A percentile compares a stretch with the other conserved stretches of the same genome.
Conservation (phyloP, 2,888 invertebrate species). For the Dione vanillae region DNA sequence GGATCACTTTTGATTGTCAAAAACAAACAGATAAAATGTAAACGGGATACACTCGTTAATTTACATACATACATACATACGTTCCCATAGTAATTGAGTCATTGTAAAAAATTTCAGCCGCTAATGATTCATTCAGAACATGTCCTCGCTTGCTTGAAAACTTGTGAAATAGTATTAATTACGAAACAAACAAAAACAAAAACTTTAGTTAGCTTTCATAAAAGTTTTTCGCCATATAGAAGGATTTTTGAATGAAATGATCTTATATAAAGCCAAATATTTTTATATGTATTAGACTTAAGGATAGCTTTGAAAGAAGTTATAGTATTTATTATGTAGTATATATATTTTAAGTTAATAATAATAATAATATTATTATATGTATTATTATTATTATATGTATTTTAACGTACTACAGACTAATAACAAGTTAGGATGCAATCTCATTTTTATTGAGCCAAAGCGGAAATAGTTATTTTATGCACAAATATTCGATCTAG, state of each 20-base stretch:
- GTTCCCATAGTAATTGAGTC: slow-evolving; percentile 39
- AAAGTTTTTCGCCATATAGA: neutral
- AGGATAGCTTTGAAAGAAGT: too few species aligned
- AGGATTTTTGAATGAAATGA: neutral
- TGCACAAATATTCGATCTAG: too few species aligned
- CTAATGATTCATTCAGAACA: slow-evolving; percentile 49
- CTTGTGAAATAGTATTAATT: slow-evolving; percentile 32
- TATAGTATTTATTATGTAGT: too few species aligned
- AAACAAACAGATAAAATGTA: slow-evolving; percentile 25
- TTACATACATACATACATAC: slow-evolving; percentile 22
- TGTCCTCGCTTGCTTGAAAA: slow-evolving; percentile 32
- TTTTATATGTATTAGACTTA: too few species aligned
- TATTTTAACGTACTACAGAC: too few species aligned
- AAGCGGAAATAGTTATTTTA: neutral
- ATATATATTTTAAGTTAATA: too few species aligned
- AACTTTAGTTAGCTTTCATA: slow-evolving; percentile 3
- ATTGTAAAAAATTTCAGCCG: slow-evolving; percentile 38
- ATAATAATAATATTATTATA: too few species aligned
- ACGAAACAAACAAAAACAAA: slow-evolving; percentile 6
- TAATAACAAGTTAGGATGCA: neutral
- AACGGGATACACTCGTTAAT: slow-evolving; percentile 34
- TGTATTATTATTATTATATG: too few species aligned
- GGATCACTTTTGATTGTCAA: neutral
- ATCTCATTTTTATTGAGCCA: neutral
- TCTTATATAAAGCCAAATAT: neutral